Base-by-base conservation (phyloP, 1,140 invertebrate species). In the Schlechtendalia chinensis region DNA sequence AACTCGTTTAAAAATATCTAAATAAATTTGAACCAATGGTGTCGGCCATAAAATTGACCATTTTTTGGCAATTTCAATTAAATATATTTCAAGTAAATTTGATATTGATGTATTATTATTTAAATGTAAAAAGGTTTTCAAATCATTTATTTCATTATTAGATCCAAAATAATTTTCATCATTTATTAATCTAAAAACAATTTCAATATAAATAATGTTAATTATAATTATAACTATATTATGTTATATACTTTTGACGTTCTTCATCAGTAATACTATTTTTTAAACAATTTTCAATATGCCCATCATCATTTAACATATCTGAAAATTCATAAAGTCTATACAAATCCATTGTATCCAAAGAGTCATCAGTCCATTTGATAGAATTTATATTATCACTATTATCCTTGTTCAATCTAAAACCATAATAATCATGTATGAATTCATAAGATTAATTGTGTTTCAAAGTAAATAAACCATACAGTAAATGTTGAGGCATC, bases 321-420 rank as follows among this genome's bases (percentile, higher is more conserved):
- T 56, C 79, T 81, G 65, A 69, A 69, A 69, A 54, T 69, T 69
- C 65, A 58, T 39, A 81, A 69, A 91, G 84, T 81, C 89, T 89
- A 81, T 89, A 90, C 50, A 91, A 83, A 83, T 91, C 90, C 87
- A 89, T 88, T 16, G 89, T 89, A 81, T 90, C 89, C 85, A 90
- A 88, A 10, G 90, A 91, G 82, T 89, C 88, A 79, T 91, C 89
- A 58, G 82, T 82, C 80, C 81, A 81, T 16, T 80, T 56, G 11
- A 79, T 79, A 50, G 58, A 47, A 79, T 83, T 83, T 47, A 67
- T 72, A 24, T 50, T 83, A 54, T 80, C 58, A 80, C 82, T 80
- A 29, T 77, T 58, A 72, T 82, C 74, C 65, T 81, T 83, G n/a
- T 27, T 50, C 27, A 63, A 8, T 17, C 75, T 77, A 50, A 79